Evolutionary conservation across 1,140 invertebrate species (phyloP).

Genomic region (Halesus radiatus): DNA sequence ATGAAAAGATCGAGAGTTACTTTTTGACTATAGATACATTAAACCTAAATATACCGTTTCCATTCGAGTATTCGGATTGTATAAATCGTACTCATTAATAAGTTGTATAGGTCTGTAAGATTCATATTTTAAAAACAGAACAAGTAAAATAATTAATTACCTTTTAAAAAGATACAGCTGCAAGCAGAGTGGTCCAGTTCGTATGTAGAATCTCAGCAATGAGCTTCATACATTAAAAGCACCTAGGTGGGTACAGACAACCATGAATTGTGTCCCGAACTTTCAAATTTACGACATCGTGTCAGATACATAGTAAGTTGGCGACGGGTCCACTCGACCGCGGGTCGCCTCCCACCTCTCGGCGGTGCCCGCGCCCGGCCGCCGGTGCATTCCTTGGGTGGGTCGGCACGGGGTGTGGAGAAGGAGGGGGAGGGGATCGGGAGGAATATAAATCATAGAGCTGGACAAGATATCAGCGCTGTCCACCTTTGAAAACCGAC

Average conservation of each 20-base stretch:
- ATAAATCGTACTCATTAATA: no score
- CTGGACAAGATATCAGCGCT: conserved; percentile 41
- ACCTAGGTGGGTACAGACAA: neutral
- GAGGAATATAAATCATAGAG: conserved; percentile 45
- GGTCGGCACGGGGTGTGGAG: neutral
- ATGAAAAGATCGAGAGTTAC: no score
- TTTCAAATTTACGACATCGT: conserved; percentile 2
- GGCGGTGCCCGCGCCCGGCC: no score
- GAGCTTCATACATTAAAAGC: neutral
- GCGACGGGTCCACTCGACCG: conserved; percentile 10
- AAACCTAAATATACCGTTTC: no score
- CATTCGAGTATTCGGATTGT: no score
- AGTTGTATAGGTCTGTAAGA: no score
- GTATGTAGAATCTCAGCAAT: no score
- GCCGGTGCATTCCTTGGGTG: neutral
- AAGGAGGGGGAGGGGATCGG: neutral
- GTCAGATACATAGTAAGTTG: conserved; percentile 1
- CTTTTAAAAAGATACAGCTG: no score
- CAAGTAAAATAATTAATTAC: no score
- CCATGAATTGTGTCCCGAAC: neutral
- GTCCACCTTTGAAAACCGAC: conserved; percentile 50
- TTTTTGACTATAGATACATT: no score
- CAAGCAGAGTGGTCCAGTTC: no score
- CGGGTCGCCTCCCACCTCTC: neutral
- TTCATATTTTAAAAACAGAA: no score